A percentile compares a stretch with the other conserved stretches of the same genome.
phyloP scores from a whole-genome alignment of 2,888 invertebrate genomes.

The Aleiodes testaceus region DNA sequence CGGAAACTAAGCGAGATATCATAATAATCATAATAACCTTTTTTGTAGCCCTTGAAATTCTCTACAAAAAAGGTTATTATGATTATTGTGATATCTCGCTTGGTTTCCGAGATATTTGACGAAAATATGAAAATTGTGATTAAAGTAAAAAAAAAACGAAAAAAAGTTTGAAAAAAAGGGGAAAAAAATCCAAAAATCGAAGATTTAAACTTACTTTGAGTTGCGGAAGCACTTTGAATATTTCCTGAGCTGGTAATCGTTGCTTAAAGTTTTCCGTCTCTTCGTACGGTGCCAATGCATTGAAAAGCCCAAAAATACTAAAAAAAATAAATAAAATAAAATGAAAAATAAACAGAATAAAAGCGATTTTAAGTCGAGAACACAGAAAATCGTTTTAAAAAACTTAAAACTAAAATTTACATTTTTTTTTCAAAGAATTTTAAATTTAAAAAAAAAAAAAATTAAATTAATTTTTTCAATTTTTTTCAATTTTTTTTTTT shows the following conservation, averaged over 20 bases:
- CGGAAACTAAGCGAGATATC: too few relatives aligned
- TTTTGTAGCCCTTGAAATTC: too few relatives aligned
- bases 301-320: slow-evolving; percentile 78
- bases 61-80: too few relatives aligned
- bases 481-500: slow-evolving; percentile 14
- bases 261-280: slow-evolving; percentile 73
- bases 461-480: not conserved
- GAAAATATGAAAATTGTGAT: too few relatives aligned
- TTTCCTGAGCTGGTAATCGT: slow-evolving; percentile 75
- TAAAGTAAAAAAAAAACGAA: too few relatives aligned
- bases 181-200: not conserved
- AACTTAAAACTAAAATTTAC: too few relatives aligned
- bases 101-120: too few relatives aligned
- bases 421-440: too few relatives aligned
- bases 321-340: slow-evolving; percentile 50
- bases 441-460: too few relatives aligned
- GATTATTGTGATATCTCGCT: too few relatives aligned
- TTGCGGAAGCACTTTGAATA: slow-evolving; percentile 79
- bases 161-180: too few relatives aligned
- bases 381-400: slow-evolving; percentile 24
- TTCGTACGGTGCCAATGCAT: slow-evolving; percentile 74
- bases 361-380: slow-evolving; percentile 27
- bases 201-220: slow-evolving; percentile 75
- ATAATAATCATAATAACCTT: too few relatives aligned
- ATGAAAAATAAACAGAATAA: not conserved